Conservation (phyloP, 2,888 invertebrate species). For the Tortricodes alternella region DNA sequence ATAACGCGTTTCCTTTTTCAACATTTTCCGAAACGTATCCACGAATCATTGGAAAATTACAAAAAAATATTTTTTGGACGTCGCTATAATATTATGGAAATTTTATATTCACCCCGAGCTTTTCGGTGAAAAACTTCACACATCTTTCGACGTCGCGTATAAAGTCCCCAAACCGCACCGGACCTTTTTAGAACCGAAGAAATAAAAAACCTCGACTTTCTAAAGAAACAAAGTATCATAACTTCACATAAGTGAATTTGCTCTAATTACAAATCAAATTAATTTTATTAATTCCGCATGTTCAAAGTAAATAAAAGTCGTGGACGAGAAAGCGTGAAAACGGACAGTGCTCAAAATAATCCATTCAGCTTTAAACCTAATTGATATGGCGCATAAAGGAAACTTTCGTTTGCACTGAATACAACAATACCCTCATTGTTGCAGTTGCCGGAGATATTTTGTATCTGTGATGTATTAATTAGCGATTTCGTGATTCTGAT, state of each 20-base stretch:
- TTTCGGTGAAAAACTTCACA: too few relatives aligned
- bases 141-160: too few relatives aligned
- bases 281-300: conserved; percentile 15
- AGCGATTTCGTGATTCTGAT: conserved; percentile 25
- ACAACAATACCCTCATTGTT: conserved; percentile 36
- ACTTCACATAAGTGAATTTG: not conserved
- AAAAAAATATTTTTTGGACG: too few relatives aligned
- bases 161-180: too few relatives aligned
- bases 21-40: too few relatives aligned
- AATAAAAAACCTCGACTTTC: not conserved
- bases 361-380: conserved; percentile 53
- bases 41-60: too few relatives aligned
- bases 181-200: too few relatives aligned
- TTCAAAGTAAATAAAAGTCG: conserved; percentile 22
- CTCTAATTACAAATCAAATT: conserved; percentile 6
- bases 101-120: too few relatives aligned
- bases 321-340: conserved; percentile 65
- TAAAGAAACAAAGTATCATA: not conserved
- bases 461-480: conserved; percentile 24
- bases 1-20: too few relatives aligned
- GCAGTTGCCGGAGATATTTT: conserved; percentile 13
- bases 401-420: conserved; percentile 44
- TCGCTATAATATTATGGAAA: too few relatives aligned
- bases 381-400: conserved; percentile 43
- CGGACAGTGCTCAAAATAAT: conserved; percentile 43